Evolutionary conservation across 2,113 vertebrate species (phyloP).

Genomic region (Podarcis raffonei): DNA sequence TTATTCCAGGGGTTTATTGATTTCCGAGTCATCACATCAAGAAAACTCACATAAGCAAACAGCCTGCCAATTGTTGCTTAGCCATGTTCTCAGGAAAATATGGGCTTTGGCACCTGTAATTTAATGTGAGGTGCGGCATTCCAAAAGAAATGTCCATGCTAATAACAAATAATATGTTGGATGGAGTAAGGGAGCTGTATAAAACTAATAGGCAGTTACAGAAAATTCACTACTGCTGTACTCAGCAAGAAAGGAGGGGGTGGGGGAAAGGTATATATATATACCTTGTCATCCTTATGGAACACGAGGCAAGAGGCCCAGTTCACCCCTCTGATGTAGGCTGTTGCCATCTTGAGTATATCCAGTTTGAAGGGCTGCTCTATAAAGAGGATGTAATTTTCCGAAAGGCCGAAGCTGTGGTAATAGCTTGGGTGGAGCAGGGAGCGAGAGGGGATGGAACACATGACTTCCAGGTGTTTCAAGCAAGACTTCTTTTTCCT

Average conservation of each 20-base stretch:
- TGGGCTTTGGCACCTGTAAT: neutral
- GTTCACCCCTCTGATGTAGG: slow-evolving; percentile 84
- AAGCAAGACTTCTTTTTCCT: slow-evolving; percentile 66
- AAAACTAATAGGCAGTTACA: neutral
- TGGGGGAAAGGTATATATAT: neutral
- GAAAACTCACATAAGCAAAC: neutral
- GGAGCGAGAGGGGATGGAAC: slow-evolving; percentile 84
- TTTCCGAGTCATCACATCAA: no score
- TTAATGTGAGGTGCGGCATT: neutral
- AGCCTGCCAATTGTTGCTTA: neutral
- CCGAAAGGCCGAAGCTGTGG: slow-evolving; percentile 93
- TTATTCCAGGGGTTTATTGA: no score
- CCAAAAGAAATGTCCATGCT: neutral
- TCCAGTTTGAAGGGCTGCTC: slow-evolving; percentile 92
- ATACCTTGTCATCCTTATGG: slow-evolving; percentile 82
- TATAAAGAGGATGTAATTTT: slow-evolving; percentile 89
- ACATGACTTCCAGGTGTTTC: slow-evolving; percentile 80
- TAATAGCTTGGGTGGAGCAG: slow-evolving; percentile 88
- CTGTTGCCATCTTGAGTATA: slow-evolving; percentile 86
- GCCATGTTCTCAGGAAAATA: neutral
- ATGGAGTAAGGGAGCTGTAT: neutral
- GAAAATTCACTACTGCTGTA: neutral
- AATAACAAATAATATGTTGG: neutral
- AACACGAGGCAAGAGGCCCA: slow-evolving; percentile 90
- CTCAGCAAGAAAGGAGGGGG: neutral